Conservation (phyloP, 2,888 invertebrate genomes). For the Drosophila nr. perissopoda region DNA sequence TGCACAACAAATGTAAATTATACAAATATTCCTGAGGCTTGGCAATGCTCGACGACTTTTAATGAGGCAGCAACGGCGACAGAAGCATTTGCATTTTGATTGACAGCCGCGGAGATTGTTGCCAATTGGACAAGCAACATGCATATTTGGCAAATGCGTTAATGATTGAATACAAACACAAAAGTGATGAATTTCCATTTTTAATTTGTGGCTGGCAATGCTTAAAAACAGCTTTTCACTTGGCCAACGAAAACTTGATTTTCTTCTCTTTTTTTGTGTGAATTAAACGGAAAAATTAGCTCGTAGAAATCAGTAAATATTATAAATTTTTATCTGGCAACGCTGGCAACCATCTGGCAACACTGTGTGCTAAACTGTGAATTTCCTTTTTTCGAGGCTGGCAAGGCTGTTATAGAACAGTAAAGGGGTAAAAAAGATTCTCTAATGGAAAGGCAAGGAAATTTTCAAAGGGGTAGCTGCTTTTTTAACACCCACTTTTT, state of each 20-base stretch:
- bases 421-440: slow-evolving; percentile 23
- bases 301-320: neutral
- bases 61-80: slow-evolving; percentile 64
- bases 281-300: neutral
- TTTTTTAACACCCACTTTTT: neutral
- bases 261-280: neutral
- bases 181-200: slow-evolving; percentile 4
- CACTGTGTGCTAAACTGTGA: slow-evolving; percentile 37
- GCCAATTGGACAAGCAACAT: slow-evolving; percentile 57
- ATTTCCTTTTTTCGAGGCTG: neutral
- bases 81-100: slow-evolving; percentile 75
- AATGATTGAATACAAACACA: slow-evolving; percentile 43
- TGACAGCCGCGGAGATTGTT: slow-evolving; percentile 74
- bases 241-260: neutral
- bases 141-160: slow-evolving; percentile 70
- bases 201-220: slow-evolving; percentile 6
- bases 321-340: neutral
- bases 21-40: slow-evolving; percentile 46
- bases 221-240: neutral
- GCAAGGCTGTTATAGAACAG: slow-evolving; percentile 14
- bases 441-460: slow-evolving; percentile 4
- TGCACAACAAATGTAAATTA: slow-evolving; percentile 69
- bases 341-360: slow-evolving; percentile 32
- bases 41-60: slow-evolving; percentile 45
- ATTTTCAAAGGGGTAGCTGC: slow-evolving; percentile 9